Evolutionary conservation across 1,140 invertebrate genomes (phyloP), one percentile per base, ranked within the genome.

Genomic region (Samia ricini): DNA sequence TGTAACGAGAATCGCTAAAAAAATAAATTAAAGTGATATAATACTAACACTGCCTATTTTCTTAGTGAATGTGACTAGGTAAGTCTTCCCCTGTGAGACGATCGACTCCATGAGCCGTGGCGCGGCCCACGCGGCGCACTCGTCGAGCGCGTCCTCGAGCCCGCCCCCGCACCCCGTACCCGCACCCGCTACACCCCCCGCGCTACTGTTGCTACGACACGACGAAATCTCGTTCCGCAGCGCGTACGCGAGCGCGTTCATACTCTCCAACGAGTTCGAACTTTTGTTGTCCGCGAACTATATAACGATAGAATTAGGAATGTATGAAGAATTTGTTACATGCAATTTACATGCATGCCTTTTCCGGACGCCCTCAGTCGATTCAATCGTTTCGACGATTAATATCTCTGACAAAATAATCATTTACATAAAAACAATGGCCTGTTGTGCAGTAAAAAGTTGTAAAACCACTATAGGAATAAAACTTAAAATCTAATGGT

Each of bases 91-190:
- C 68, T 84, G 82, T 6, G 77, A 79, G 29, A 85, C 79, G 61
- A 88, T 86, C 68, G 79, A 80, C 77, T 88, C 82, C 83, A 86
- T 88, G 54, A 85, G 77, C 1, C 78, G 57, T 12, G 85, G 85
- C 55, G 79, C 76, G 26, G 70, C 65, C 62, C 61, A 64, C 20
- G 66, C 59, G 56, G 58, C 65, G 20, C 68, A 61, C 42, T 71
- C 70, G 55, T 73, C 80, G n/a, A 59, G 64, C 50, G 64, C 62
- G 58, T 76, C 74, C 26, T 67, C 69, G 10, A 64, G 54, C 58
- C 59, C 68, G 63, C 29, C 22, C 61, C 60, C 69, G 26, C 26
- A 29, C 1, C 26, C n/a, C n/a, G n/a, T n/a, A n/a, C n/a, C n/a
- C n/a, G n/a, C n/a, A n/a, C n/a, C n/a, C 55, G 48, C 59, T 21